Conservation (phyloP, 2,888 invertebrate species). For the Sphinx pinastri region DNA sequence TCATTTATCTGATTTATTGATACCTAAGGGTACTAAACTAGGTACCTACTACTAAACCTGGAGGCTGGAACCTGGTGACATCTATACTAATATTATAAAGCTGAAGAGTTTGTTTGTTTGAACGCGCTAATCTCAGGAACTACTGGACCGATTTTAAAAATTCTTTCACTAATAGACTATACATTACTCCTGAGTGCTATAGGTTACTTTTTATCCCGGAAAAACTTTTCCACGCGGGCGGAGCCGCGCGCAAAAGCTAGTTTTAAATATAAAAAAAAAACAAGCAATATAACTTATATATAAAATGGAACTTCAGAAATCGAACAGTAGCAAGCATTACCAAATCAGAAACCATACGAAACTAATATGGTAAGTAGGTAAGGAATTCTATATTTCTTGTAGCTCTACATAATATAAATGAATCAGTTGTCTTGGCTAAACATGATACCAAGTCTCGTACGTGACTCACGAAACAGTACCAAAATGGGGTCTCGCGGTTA, state of each 20-base stretch:
- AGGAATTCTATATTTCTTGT: conserved; percentile 11
- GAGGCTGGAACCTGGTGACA: too few relatives aligned
- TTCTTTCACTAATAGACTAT: too few relatives aligned
- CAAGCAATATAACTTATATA: background rate
- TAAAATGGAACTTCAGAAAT: background rate
- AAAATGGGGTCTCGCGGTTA: background rate
- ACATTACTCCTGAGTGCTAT: too few relatives aligned
- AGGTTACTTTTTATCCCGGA: too few relatives aligned
- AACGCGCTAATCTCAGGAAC: too few relatives aligned
- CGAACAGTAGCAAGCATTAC: conserved; percentile 7
- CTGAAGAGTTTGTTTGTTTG: too few relatives aligned
- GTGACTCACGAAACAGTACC: conserved; percentile 3
- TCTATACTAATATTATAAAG: too few relatives aligned
- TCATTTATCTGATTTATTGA: background rate
- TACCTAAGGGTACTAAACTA: too few relatives aligned
- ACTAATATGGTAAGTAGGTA: conserved; percentile 10
- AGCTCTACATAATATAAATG: conserved; percentile 18
- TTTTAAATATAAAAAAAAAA: background rate
- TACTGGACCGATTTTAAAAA: too few relatives aligned
- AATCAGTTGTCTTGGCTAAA: conserved; percentile 15
- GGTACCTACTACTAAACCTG: too few relatives aligned
- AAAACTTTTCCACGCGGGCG: too few relatives aligned
- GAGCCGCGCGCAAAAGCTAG: too few relatives aligned
- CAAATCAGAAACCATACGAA: conserved; percentile 6
- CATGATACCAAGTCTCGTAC: conserved; percentile 10